A percentile compares a stretch with the other conserved stretches of the same genome.
phyloP scores from a whole-genome alignment of 2,797 vertebrate genomes.

The Coracias cyanogaster region DNA sequence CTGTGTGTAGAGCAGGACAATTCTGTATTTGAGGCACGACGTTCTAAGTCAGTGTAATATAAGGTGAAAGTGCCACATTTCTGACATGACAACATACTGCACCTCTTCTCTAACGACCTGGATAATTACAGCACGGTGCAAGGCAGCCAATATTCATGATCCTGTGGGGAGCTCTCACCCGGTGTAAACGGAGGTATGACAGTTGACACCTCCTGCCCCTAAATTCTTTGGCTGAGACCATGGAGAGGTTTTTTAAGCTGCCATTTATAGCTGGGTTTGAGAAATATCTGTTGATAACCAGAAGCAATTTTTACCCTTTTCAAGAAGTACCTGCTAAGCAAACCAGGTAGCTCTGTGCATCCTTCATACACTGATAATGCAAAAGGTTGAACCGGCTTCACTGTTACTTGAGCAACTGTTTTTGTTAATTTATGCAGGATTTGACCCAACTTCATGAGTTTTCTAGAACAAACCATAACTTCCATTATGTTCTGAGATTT shows the following conservation, averaged over 20 bases:
- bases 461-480: neutral
- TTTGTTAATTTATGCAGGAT: neutral
- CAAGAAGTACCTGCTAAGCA: neutral
- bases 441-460: neutral
- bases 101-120: neutral
- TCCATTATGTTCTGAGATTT: neutral
- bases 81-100: neutral
- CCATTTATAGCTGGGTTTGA: neutral
- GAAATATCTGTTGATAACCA: neutral
- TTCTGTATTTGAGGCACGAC: neutral
- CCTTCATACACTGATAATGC: neutral
- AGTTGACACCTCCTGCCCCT: neutral
- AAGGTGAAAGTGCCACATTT: neutral
- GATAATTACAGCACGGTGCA: neutral
- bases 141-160: neutral
- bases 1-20: neutral
- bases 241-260: neutral
- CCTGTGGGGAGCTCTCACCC: neutral
- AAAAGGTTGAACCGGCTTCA: neutral
- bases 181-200: neutral
- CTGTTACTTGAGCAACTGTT: neutral
- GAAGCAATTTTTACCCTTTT: neutral
- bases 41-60: neutral
- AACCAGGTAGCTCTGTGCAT: neutral
- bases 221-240: neutral